phyloP scores from a whole-genome alignment of 2,888 invertebrate genomes.

The Cyclophora albipunctata region DNA sequence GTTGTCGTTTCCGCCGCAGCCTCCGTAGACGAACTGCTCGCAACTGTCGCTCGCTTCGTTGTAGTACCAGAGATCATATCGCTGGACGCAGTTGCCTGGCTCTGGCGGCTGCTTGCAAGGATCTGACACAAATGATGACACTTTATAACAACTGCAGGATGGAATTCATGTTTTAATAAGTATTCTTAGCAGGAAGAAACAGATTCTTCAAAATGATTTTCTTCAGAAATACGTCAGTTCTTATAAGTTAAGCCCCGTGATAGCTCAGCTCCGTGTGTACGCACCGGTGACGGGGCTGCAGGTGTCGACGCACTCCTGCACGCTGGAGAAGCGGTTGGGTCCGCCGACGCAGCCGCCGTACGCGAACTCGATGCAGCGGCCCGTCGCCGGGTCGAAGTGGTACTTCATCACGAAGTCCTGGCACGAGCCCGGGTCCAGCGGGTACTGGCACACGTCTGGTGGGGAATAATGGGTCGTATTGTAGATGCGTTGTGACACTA shows the following conservation, averaged over 20 bases:
- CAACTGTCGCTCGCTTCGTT: conserved; percentile 80
- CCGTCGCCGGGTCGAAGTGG: conserved; percentile 78
- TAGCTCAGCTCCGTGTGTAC: too few relatives aligned
- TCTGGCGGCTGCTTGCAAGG: conserved; percentile 83
- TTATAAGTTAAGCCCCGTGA: too few relatives aligned
- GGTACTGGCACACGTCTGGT: conserved; percentile 83
- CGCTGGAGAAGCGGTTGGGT: conserved; percentile 85
- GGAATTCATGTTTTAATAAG: too few relatives aligned
- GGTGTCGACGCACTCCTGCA: conserved; percentile 78
- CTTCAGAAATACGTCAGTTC: neutral
- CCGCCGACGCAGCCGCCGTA: conserved; percentile 92
- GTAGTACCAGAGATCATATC: conserved; percentile 86
- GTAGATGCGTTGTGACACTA: too few relatives aligned
- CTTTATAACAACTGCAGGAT: too few relatives aligned
- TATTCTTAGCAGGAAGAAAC: too few relatives aligned
- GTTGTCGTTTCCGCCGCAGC: conserved; percentile 94
- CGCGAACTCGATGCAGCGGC: conserved; percentile 81
- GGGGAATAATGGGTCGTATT: too few relatives aligned
- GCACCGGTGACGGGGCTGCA: conserved; percentile 20
- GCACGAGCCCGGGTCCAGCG: conserved; percentile 83
- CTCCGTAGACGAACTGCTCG: conserved; percentile 89
- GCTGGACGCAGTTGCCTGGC: conserved; percentile 84
- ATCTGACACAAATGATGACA: conserved; percentile 22
- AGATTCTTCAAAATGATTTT: too few relatives aligned
- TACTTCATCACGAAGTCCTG: conserved; percentile 77